These are phyloP conservation scores for Osmoderma eremita DNA, from an alignment of 2,888 invertebrate genomes.

Conservation along the genomic window DNA sequence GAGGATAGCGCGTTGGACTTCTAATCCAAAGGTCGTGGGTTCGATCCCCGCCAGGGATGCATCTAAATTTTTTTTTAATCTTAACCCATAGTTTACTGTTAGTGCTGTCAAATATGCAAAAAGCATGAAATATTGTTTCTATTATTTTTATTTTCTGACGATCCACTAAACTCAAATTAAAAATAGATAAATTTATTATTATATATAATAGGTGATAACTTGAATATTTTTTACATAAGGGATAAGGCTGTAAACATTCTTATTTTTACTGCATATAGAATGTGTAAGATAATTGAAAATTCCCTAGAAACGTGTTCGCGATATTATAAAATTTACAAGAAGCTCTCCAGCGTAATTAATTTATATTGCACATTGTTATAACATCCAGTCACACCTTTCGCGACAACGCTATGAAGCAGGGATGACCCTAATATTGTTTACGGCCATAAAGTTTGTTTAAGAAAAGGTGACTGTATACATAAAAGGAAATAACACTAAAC, in stretches of 20 bases:
- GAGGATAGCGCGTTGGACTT: constrained; percentile 91
- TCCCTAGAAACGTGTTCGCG: not conserved
- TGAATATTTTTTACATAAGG: too few species aligned
- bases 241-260: too few species aligned
- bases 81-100: too few species aligned
- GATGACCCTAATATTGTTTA: constrained; percentile 39
- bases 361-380: constrained; percentile 22
- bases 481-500: constrained; percentile 33
- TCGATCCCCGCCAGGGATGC: constrained; percentile 87
- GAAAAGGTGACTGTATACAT: constrained; percentile 25
- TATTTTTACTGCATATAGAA: too few species aligned
- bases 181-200: too few species aligned
- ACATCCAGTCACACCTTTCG: constrained; percentile 11
- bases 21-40: constrained; percentile 91
- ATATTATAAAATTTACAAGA: constrained; percentile 29
- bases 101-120: too few species aligned
- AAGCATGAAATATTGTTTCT: too few species aligned
- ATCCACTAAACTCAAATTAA: too few species aligned
- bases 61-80: not conserved
- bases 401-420: constrained; percentile 12
- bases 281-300: too few species aligned
- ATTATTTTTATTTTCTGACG: too few species aligned
- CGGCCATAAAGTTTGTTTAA: constrained; percentile 35
- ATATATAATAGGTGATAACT: too few species aligned
- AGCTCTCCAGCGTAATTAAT: constrained; percentile 14